Percentiles rank a stretch among this genome's conserved stretches.
phyloP scores from a whole-genome alignment of 2,113 vertebrate species.

The Chiloscyllium plagiosum region DNA sequence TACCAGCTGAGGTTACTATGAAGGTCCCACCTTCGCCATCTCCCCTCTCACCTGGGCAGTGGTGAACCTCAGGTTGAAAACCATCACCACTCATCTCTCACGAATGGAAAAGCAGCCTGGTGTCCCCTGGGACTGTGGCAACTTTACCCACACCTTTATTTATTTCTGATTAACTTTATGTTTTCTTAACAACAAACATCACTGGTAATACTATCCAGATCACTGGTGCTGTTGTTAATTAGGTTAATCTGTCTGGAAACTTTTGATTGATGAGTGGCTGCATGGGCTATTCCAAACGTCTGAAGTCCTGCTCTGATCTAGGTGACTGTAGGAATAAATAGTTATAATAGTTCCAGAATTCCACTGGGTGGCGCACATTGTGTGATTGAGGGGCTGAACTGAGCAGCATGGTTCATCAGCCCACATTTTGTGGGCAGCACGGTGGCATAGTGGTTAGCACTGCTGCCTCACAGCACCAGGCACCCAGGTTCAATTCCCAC shows the following conservation, averaged over 20 bases:
- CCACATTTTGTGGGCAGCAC: neutral
- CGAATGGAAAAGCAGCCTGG: no score
- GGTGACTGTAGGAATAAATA: neutral
- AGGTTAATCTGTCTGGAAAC: neutral
- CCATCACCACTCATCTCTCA: no score
- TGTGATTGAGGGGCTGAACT: neutral
- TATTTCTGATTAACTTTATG: neutral
- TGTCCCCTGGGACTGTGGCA: no score
- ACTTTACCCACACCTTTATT: neutral
- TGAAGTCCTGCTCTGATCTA: neutral
- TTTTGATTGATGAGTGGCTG: neutral
- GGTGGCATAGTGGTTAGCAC: no score
- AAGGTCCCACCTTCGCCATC: no score
- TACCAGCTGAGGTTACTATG: no score
- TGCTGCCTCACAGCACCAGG: no score
- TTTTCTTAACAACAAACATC: neutral
- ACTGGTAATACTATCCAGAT: neutral
- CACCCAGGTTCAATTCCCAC: no score
- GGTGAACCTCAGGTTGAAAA: no score
- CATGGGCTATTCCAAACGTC: neutral
- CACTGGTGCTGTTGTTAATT: neutral
- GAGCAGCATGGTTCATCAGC: neutral
- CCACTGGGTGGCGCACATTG: neutral
- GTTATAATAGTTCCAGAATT: neutral
- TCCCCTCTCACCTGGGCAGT: no score